Evolutionary conservation across 2,888 invertebrate species (phyloP).

Genomic region (Carterocephalus palaemon): DNA sequence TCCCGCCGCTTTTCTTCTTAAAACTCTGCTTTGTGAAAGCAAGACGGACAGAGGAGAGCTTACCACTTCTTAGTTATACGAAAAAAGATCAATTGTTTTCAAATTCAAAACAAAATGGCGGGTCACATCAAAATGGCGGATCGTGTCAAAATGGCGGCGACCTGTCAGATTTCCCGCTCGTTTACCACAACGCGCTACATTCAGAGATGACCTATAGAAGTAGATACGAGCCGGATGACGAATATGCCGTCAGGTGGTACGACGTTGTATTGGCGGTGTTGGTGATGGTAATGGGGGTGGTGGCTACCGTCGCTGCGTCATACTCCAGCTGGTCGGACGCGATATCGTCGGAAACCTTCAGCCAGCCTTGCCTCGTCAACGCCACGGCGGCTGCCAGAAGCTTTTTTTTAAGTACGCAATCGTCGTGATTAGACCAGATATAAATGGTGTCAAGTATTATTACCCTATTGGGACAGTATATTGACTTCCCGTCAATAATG

Average conservation of each 20-base stretch:
- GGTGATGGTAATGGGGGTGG: slow-evolving; percentile 81
- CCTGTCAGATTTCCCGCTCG: slow-evolving; percentile 48
- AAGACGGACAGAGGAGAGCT: slow-evolving; percentile 30
- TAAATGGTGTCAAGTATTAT: too few relatives aligned
- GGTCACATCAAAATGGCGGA: slow-evolving; percentile 31
- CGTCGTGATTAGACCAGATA: background rate
- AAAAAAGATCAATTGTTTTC: background rate
- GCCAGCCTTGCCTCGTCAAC: slow-evolving; percentile 86
- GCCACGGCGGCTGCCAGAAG: slow-evolving; percentile 69
- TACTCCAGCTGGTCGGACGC: slow-evolving; percentile 84
- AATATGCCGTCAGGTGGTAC: slow-evolving; percentile 57
- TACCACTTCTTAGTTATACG: slow-evolving; percentile 3
- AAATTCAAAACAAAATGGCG: slow-evolving; percentile 19
- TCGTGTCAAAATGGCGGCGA: slow-evolving; percentile 29
- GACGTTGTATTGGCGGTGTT: slow-evolving; percentile 76
- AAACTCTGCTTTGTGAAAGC: slow-evolving; percentile 79
- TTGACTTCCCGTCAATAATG: too few relatives aligned
- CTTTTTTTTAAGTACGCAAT: slow-evolving; percentile 40
- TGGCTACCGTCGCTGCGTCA: slow-evolving; percentile 83
- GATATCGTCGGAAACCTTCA: slow-evolving; percentile 81
- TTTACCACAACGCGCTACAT: slow-evolving; percentile 38
- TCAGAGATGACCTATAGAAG: slow-evolving; percentile 44
- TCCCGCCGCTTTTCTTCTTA: slow-evolving; percentile 89
- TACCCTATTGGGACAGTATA: too few relatives aligned
- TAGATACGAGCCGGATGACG: slow-evolving; percentile 36